These are phyloP conservation scores for Carassius carassius DNA, from an alignment of 2,113 vertebrate species.

Conservation along the genomic window DNA sequence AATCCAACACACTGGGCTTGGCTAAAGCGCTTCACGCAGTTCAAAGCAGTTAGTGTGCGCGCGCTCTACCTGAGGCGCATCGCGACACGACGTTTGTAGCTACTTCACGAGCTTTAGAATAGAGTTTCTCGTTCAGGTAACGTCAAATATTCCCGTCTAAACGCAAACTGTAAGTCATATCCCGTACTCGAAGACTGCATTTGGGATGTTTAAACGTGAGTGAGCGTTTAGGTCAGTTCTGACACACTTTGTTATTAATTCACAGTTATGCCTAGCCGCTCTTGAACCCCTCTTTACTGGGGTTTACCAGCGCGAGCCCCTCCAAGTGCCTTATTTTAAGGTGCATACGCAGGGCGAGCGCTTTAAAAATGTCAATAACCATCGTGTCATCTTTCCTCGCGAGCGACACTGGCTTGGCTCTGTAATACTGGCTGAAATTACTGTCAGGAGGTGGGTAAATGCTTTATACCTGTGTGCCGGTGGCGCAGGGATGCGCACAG, in stretches of 20 bases:
- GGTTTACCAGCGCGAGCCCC: constrained; percentile 62
- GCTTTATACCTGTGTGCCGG: neutral
- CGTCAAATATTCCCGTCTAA: neutral
- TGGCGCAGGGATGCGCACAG: constrained; percentile 38
- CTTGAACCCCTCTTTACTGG: constrained; percentile 49
- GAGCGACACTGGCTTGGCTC: constrained; percentile 7
- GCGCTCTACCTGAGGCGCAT: constrained; percentile 62
- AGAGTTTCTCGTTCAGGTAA: neutral
- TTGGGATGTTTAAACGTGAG: constrained; percentile 52
- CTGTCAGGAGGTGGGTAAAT: neutral
- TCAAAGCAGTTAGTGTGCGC: constrained; percentile 68
- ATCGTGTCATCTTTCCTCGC: constrained; percentile 64
- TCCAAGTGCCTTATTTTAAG: constrained; percentile 66
- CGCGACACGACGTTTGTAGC: constrained; percentile 49
- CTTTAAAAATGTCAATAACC: constrained; percentile 74
- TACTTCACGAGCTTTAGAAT: neutral
- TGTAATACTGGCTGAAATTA: neutral
- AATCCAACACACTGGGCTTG: constrained; percentile 51
- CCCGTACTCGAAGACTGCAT: neutral
- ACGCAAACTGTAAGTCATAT: neutral
- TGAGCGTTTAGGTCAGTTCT: constrained; percentile 71
- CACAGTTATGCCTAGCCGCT: constrained; percentile 64
- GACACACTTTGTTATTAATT: constrained; percentile 73
- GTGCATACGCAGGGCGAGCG: constrained; percentile 61
- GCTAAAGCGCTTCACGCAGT: constrained; percentile 54